A percentile compares a stretch with the other conserved stretches of the same genome.
Conservation (phyloP, 2,888 invertebrate species). For the Parnassius mnemosyne region DNA sequence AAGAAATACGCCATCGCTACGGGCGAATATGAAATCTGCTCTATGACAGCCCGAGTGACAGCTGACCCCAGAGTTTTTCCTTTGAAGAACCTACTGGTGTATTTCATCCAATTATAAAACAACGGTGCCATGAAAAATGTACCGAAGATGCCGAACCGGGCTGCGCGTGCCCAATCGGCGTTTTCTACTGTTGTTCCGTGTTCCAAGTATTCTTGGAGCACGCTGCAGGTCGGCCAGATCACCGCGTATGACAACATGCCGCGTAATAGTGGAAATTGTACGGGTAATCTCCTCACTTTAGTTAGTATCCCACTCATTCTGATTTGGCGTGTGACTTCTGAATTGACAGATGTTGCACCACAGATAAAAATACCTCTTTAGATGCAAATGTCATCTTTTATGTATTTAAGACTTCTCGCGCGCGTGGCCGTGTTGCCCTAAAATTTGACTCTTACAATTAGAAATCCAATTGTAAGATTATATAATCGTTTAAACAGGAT, state of each 20-base stretch:
- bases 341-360: not conserved
- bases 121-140: slow-evolving; percentile 88
- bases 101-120: slow-evolving; percentile 87
- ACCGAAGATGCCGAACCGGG: slow-evolving; percentile 87
- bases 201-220: slow-evolving; percentile 82
- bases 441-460: too few species aligned
- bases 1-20: slow-evolving; percentile 87
- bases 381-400: too few species aligned
- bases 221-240: slow-evolving; percentile 86
- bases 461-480: too few species aligned
- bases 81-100: slow-evolving; percentile 53
- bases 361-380: not conserved
- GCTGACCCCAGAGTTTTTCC: slow-evolving; percentile 48
- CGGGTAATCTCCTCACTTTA: slow-evolving; percentile 64
- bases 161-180: slow-evolving; percentile 81
- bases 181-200: slow-evolving; percentile 46
- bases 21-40: slow-evolving; percentile 87
- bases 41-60: slow-evolving; percentile 72
- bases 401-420: too few species aligned
- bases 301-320: slow-evolving; percentile 62
- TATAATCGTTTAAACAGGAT: too few species aligned
- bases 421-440: too few species aligned
- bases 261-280: slow-evolving; percentile 64
- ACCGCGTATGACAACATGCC: slow-evolving; percentile 87
- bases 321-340: slow-evolving; percentile 2